These are phyloP conservation scores for Pollachius pollachius DNA, from an alignment of 2,113 vertebrate genomes.

Conservation along the genomic window DNA sequence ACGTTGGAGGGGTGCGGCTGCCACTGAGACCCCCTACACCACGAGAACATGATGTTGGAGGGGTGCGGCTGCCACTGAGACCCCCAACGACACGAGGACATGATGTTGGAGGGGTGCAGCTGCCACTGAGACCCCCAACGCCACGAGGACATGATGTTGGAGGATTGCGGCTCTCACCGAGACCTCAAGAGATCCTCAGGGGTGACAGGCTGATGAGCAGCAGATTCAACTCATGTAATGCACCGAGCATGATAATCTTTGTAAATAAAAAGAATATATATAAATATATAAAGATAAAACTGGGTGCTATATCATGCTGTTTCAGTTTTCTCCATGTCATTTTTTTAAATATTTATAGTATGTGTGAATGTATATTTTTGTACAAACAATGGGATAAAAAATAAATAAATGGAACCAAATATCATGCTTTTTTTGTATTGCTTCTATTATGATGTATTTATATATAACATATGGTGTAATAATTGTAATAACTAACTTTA, in stretches of 20 bases:
- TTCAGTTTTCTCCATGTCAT: slow-evolving; percentile 13
- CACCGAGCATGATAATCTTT: too few relatives aligned
- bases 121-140: slow-evolving; percentile 72
- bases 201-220: too few relatives aligned
- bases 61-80: slow-evolving; percentile 85
- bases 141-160: slow-evolving; percentile 67
- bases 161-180: slow-evolving; percentile 87
- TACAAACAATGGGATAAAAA: slow-evolving; percentile 56
- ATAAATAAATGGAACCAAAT: slow-evolving; percentile 48
- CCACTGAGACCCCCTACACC: slow-evolving; percentile 78
- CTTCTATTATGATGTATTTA: not conserved
- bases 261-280: too few relatives aligned
- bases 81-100: slow-evolving; percentile 82
- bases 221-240: too few relatives aligned
- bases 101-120: slow-evolving; percentile 87
- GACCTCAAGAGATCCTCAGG: not conserved
- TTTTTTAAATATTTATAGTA: slow-evolving; percentile 51
- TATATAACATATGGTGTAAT: not conserved
- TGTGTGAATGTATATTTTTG: slow-evolving; percentile 58
- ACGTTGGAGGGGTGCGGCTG: slow-evolving; percentile 83
- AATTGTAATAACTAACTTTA: too few relatives aligned
- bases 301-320: slow-evolving; percentile 20
- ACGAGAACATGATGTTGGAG: slow-evolving; percentile 87
- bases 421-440: not conserved
- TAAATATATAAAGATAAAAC: not conserved